phyloP scores from a whole-genome alignment of 2,797 vertebrate species.

The Malurus leucopterus region DNA sequence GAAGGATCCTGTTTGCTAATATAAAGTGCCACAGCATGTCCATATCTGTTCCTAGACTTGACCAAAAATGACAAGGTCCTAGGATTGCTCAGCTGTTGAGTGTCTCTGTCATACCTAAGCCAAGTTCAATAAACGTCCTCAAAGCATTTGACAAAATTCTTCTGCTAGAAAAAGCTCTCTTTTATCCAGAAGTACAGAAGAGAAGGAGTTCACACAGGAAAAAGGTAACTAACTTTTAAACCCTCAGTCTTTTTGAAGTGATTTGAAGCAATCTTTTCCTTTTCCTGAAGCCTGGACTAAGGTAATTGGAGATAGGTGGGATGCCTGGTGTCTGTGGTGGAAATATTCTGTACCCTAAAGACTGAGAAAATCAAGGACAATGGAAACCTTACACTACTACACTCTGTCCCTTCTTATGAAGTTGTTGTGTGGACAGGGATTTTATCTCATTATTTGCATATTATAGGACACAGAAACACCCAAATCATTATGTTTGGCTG shows the following conservation, averaged over 20 bases:
- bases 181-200: not conserved
- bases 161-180: not conserved
- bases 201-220: not conserved
- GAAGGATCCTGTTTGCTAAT: not conserved
- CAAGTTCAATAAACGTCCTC: accelerated
- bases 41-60: not conserved
- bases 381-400: not conserved
- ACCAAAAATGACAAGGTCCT: not conserved
- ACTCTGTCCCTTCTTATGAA: not conserved
- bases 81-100: not conserved
- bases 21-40: not conserved
- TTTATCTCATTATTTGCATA: not conserved
- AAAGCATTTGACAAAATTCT: not conserved
- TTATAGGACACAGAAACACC: not conserved
- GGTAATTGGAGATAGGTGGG: not conserved
- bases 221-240: not conserved
- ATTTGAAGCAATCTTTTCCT: not conserved
- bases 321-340: not conserved
- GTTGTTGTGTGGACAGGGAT: not conserved
- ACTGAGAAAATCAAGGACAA: not conserved
- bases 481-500: not conserved
- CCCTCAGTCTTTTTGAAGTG: not conserved
- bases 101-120: not conserved
- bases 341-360: not conserved
- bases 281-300: not conserved